Conservation (phyloP, 2,797 vertebrate genomes). For the Menidia menidia region DNA sequence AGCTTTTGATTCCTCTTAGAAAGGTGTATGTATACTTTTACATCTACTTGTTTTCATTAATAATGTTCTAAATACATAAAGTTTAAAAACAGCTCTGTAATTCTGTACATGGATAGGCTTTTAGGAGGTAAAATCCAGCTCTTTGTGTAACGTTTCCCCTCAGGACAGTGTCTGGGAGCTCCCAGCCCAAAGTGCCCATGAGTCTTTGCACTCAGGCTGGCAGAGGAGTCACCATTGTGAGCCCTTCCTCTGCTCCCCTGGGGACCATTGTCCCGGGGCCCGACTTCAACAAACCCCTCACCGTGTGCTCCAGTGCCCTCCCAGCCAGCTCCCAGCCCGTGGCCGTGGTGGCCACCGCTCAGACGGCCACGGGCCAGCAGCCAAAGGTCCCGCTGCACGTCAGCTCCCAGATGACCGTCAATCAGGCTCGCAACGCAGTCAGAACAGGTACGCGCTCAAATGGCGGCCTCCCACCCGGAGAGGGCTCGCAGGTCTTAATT, state of each 20-base stretch:
- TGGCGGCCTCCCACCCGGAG: not conserved
- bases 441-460: conserved; percentile 87
- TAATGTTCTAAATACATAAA: too few relatives aligned
- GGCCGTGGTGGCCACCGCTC: conserved; percentile 86
- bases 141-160: not conserved
- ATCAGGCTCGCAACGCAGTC: conserved; percentile 93
- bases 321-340: conserved; percentile 80
- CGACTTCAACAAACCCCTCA: conserved; percentile 80
- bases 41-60: conserved; percentile 6
- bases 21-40: not conserved
- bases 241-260: conserved; percentile 85
- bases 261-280: conserved; percentile 72
- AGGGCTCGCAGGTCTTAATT: not conserved
- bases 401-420: conserved; percentile 97
- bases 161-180: conserved; percentile 87
- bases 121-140: too few relatives aligned
- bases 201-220: conserved; percentile 87
- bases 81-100: too few relatives aligned
- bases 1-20: conserved; percentile 16
- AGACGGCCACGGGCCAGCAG: conserved; percentile 90
- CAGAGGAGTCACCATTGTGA: conserved; percentile 88
- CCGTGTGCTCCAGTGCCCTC: conserved; percentile 72
- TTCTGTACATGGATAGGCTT: too few relatives aligned
- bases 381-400: conserved; percentile 92
- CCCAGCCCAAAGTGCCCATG: conserved; percentile 89